Evolutionary conservation across 2,113 vertebrate species (phyloP), one percentile per base, ranked within the genome.

Genomic region (Hyperopisus bebe): DNA sequence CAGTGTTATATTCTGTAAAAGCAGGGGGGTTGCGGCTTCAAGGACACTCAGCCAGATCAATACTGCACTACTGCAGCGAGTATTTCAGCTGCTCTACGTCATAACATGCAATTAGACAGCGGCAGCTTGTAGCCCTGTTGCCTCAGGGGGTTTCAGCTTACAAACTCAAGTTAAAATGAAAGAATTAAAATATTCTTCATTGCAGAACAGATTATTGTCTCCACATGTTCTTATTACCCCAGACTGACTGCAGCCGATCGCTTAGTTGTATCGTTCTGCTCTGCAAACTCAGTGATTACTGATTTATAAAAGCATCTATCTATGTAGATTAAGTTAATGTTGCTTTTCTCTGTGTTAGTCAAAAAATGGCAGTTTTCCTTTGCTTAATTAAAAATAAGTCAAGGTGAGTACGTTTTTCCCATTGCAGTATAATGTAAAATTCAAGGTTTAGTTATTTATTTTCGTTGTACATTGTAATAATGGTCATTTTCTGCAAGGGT

Each of bases 31-130:
- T 84, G 82, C 44, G 44, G 24, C 44, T 84, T n/a, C 17, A 17
- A 84, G 90, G 89, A 66, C 82, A 87, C 89, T 93, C 90, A 91
- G 89, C 92, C 89, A 93, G 94, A 96, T 96, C 95, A 95, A 95
- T 95, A 94, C 90, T 84, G 88, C 90, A 92, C 92, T 92, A 82
- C 74, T 44, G 55, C 19, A 27, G 27, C 58, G 42, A 21, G 62
- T 42, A 31, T 88, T 42, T 82, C 46, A 88, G 9, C 17, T 88
- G 21, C 24, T 10, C 48, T 19, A 47, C 21, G 5, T 9, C n/a
- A 90, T 39, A 53, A 80, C 70, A 85, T 83, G 44, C 21, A 19
- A 31, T 85, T 85, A 85, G 46, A n/a, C 46, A 85, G 42, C 46
- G 46, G 82, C 55, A n/a, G 31, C n/a, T 5, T 53, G 42, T 42